Evolutionary conservation across 1,140 invertebrate species (phyloP).

Genomic region (Drosophila ambigua): DNA sequence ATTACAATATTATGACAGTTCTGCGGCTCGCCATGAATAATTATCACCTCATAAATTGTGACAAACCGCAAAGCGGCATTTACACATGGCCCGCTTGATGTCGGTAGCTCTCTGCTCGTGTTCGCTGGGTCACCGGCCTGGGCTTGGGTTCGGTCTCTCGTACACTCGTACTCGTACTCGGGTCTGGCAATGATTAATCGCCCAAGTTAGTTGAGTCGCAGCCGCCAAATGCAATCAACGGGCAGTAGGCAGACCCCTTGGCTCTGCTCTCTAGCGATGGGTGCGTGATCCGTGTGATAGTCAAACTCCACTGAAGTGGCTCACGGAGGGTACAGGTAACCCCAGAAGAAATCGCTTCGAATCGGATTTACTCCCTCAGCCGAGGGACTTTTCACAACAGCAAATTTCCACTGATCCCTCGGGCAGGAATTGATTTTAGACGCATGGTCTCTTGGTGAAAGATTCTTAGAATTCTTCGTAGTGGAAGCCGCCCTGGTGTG

Average conservation of each 20-base stretch:
- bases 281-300: conserved; percentile 6
- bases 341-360: too few species aligned
- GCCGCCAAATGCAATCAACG: conserved; percentile 77
- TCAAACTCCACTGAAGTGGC: not conserved
- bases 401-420: too few species aligned
- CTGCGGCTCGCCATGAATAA: conserved; percentile 73
- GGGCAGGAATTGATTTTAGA: too few species aligned
- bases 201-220: conserved; percentile 72
- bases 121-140: conserved; percentile 11
- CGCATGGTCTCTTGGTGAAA: too few species aligned
- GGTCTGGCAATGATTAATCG: conserved; percentile 69
- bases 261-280: conserved; percentile 14
- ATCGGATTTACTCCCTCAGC: too few species aligned
- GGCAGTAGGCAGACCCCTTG: conserved; percentile 16
- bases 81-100: conserved; percentile 53
- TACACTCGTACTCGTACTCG: conserved; percentile 7
- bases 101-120: conserved; percentile 27
- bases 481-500: too few species aligned
- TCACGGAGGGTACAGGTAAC: not conserved
- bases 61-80: conserved; percentile 75
- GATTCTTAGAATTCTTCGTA: too few species aligned
- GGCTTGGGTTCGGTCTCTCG: not conserved
- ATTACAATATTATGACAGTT: conserved; percentile 82
- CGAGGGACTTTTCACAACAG: too few species aligned
- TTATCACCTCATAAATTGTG: conserved; percentile 82